Evolutionary conservation across 2,113 vertebrate genomes (phyloP), one percentile per base, ranked within the genome.

Genomic region (Tonatia bakeri): DNA sequence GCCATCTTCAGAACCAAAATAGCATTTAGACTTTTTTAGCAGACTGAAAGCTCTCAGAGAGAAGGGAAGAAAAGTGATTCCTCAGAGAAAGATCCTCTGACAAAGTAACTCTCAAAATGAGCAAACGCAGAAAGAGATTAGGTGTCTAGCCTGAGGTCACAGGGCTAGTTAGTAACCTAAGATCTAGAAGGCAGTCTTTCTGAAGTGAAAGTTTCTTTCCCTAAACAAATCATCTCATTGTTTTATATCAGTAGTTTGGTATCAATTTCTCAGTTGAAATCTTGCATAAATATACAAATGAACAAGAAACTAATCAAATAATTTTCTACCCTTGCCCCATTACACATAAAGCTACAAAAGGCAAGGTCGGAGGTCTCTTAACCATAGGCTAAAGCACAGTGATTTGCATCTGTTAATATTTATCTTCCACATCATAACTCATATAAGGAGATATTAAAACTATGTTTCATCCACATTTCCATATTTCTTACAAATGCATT

Each of bases 401-500:
- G 87, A 92, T 90, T 89, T 92, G 31, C 81, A 91, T 47, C 54
- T 95, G 36, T 52, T 96, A 75, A 89, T 93, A 90, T 88, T 90
- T 94, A 79, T 92, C 50, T 87, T 73, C 33, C n/a, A 86, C 38
- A 31, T 43, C n/a, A 91, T 93, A 91, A 94, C n/a, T 94, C 65
- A 87, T 61, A 45, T 70, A 90, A 92, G 28, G 33, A 96, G 11
- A 87, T 94, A 84, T 72, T 80, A 80, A 95, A 95, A 59, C 28
- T 10, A 85, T 82, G 50, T 94, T 77, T 93, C 47, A 93, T 17
- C 12, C 40, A 79, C 20, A 22, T 82, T 97, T 96, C 83, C 72
- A 95, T 26, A 87, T 94, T 95, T 95, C 52, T 31, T 87, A 93
- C 83, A 91, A 97, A 88, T 86, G 54, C 64, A 9, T 76, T 94